These are phyloP conservation scores for Leptura quadrifasciata DNA, from an alignment of 2,888 invertebrate species.

Conservation along the genomic window DNA sequence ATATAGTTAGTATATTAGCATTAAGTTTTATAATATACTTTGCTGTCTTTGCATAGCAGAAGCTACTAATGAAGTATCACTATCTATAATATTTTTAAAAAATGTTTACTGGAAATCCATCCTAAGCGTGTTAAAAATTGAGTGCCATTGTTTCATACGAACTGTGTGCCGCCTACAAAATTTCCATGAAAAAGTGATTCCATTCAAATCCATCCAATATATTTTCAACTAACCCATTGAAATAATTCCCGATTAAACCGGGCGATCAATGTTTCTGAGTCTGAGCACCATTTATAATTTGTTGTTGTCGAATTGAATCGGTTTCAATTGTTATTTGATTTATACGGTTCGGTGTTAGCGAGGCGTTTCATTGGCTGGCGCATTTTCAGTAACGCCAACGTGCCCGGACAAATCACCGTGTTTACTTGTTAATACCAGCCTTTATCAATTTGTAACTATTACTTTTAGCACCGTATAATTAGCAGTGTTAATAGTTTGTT, in stretches of 20 bases:
- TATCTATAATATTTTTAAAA: no score
- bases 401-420: slow-evolving; percentile 60
- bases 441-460: slow-evolving; percentile 71
- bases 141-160: neutral
- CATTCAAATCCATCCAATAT: slow-evolving; percentile 38
- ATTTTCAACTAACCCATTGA: slow-evolving; percentile 32
- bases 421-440: slow-evolving; percentile 65
- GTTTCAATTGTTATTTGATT: slow-evolving; percentile 68
- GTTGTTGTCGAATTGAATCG: slow-evolving; percentile 67
- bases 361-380: slow-evolving; percentile 58
- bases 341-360: slow-evolving; percentile 57
- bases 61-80: no score
- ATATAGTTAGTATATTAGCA: no score
- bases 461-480: slow-evolving; percentile 66
- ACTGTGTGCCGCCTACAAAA: neutral
- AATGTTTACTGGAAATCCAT: no score
- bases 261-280: slow-evolving; percentile 46
- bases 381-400: slow-evolving; percentile 54
- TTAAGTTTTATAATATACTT: no score
- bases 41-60: no score
- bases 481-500: slow-evolving; percentile 64
- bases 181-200: slow-evolving; percentile 12
- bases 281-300: slow-evolving; percentile 57
- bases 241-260: slow-evolving; percentile 45
- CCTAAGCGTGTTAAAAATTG: no score